phyloP scores from a whole-genome alignment of 2,888 invertebrate genomes.

The Monochamus alternatus region DNA sequence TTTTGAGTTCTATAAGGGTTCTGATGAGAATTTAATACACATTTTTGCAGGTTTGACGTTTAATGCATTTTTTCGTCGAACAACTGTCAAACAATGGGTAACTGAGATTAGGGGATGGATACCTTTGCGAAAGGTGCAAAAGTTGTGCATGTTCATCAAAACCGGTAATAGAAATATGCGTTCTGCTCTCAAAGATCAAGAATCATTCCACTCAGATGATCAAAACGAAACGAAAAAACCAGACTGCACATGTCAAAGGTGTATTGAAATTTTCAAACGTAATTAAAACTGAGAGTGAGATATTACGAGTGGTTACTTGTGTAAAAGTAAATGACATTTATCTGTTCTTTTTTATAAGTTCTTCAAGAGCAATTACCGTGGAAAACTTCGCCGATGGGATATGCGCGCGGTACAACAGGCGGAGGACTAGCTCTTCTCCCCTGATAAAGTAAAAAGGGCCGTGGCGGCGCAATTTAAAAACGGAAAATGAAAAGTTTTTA shows the following conservation, averaged over 20 bases:
- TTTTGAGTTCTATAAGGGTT: neutral
- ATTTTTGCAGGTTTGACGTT: conserved; percentile 23
- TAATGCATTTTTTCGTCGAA: conserved; percentile 25
- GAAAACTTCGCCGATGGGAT: neutral
- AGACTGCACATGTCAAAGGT: no score
- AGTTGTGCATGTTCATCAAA: neutral
- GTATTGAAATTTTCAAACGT: no score
- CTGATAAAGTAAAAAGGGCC: conserved; percentile 8
- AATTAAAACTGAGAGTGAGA: no score
- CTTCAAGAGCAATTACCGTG: neutral
- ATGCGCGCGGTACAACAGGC: neutral
- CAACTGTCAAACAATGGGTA: conserved; percentile 28
- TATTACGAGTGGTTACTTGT: no score
- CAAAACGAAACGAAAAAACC: no score
- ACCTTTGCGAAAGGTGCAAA: neutral
- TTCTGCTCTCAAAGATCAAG: no score
- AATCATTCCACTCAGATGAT: no score
- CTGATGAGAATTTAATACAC: conserved; percentile 19
- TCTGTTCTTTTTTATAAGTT: neutral
- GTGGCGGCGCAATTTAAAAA: conserved; percentile 13
- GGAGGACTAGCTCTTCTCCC: neutral
- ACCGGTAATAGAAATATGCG: neutral
- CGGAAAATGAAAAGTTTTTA: conserved; percentile 24
- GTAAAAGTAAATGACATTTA: neutral
- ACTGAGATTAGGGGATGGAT: neutral